Conservation (phyloP, 2,797 vertebrate genomes). For the Telmatherina bonti region DNA sequence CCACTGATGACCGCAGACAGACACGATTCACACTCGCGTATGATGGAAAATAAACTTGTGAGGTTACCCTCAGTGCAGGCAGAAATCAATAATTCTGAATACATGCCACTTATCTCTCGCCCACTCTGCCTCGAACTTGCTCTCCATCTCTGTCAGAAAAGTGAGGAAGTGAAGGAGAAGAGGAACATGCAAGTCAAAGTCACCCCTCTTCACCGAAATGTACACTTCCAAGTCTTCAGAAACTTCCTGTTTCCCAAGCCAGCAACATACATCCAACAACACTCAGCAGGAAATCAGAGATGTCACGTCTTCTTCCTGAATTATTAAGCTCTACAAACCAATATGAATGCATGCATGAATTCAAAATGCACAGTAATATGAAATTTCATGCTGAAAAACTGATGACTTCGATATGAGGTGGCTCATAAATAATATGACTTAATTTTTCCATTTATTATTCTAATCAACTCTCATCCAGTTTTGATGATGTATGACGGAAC, state of each 20-base stretch:
- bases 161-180: constrained; percentile 9
- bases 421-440: constrained; percentile 28
- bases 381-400: constrained; percentile 56
- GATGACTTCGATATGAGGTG: constrained; percentile 57
- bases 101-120: constrained; percentile 61
- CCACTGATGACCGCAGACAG: constrained; percentile 41
- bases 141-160: constrained; percentile 33
- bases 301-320: constrained; percentile 62
- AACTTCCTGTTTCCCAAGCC: constrained; percentile 57
- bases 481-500: background rate
- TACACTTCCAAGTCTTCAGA: constrained; percentile 33
- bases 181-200: constrained; percentile 28
- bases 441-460: no score
- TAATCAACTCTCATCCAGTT: constrained; percentile 7
- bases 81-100: constrained; percentile 72
- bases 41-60: constrained; percentile 56
- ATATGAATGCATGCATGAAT: constrained; percentile 37
- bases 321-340: constrained; percentile 69
- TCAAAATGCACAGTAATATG: constrained; percentile 61
- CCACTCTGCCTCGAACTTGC: constrained; percentile 19
- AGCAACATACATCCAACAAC: constrained; percentile 50
- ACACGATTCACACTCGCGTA: constrained; percentile 46
- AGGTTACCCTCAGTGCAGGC: constrained; percentile 62
- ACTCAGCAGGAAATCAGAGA: constrained; percentile 65
- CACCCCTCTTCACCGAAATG: background rate